Evolutionary conservation across 2,888 invertebrate species (phyloP).

Genomic region (Allophyes oxyacanthae): DNA sequence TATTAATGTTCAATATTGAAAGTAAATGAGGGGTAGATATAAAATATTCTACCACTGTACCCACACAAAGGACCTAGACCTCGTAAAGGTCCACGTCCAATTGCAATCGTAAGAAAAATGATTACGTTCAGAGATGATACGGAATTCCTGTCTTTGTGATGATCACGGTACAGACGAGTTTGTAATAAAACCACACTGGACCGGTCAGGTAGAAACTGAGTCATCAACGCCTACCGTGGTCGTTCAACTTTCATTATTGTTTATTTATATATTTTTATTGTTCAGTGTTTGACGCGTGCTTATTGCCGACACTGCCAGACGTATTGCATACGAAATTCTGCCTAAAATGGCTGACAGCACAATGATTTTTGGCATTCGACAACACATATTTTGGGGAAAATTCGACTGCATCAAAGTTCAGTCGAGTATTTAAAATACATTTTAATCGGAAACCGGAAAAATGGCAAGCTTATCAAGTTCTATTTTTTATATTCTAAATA

Average conservation of each 20-base stretch:
- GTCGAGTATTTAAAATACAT: too few species aligned
- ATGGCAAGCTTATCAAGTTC: too few species aligned
- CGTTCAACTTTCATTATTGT: slow-evolving; percentile 86
- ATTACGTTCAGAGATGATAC: slow-evolving; percentile 60
- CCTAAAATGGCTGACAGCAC: slow-evolving; percentile 19
- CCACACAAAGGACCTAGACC: slow-evolving; percentile 37
- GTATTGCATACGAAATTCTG: slow-evolving; percentile 46
- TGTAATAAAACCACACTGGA: slow-evolving; percentile 66
- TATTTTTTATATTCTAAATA: too few species aligned
- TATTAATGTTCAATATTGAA: slow-evolving; percentile 16
- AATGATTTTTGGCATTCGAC: slow-evolving; percentile 9
- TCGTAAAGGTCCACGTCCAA: slow-evolving; percentile 36
- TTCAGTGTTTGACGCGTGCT: slow-evolving; percentile 72
- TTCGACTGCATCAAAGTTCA: too few species aligned
- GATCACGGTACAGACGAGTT: slow-evolving; percentile 70
- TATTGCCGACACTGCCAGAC: slow-evolving; percentile 41
- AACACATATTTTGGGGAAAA: neutral
- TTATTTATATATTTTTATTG: slow-evolving; percentile 82
- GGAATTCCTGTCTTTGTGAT: slow-evolving; percentile 73
- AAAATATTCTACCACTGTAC: slow-evolving; percentile 24
- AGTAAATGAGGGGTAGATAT: slow-evolving; percentile 16
- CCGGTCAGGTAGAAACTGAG: slow-evolving; percentile 83
- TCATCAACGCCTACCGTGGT: slow-evolving; percentile 77
- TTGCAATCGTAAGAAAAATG: slow-evolving; percentile 38
- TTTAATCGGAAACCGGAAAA: too few species aligned